A percentile compares a stretch with the other conserved stretches of the same genome.
phyloP scores from a whole-genome alignment of 2,888 invertebrate species.

The Cephus spinipes region DNA sequence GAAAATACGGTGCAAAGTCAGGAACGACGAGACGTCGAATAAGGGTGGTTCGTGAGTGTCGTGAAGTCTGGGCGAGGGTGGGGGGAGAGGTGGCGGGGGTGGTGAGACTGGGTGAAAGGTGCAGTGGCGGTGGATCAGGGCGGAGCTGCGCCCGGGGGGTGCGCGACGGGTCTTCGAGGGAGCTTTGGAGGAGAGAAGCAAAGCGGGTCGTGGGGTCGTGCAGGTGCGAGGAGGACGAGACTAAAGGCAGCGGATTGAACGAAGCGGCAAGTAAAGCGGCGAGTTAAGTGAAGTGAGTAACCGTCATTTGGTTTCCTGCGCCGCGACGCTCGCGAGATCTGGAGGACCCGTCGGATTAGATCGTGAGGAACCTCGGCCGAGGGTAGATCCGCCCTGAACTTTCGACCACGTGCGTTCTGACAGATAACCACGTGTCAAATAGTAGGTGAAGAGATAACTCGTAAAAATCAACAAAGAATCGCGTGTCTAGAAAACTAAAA shows the following conservation, averaged over 20 bases:
- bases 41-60: too few relatives aligned
- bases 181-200: constrained; percentile 4
- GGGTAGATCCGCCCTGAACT: too few relatives aligned
- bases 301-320: constrained; percentile 16
- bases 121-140: constrained; percentile 42
- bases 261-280: constrained; percentile 7
- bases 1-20: too few relatives aligned
- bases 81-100: neutral
- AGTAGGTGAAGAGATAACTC: too few relatives aligned
- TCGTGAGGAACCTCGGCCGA: constrained; percentile 3
- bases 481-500: too few relatives aligned
- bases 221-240: constrained; percentile 47
- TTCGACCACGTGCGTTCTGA: too few relatives aligned
- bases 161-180: constrained; percentile 41
- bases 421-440: too few relatives aligned
- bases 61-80: neutral
- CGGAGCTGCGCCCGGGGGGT: constrained; percentile 63
- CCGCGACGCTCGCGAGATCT: constrained; percentile 23
- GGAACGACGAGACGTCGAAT: too few relatives aligned
- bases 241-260: constrained; percentile 4
- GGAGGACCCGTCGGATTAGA: constrained; percentile 17
- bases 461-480: too few relatives aligned
- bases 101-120: too few relatives aligned
- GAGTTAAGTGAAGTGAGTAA: constrained; percentile 18
- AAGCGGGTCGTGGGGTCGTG: constrained; percentile 43